These are phyloP conservation scores for Rhizomys pruinosus DNA, from an alignment of 2,113 vertebrate genomes.

Conservation along the genomic window DNA sequence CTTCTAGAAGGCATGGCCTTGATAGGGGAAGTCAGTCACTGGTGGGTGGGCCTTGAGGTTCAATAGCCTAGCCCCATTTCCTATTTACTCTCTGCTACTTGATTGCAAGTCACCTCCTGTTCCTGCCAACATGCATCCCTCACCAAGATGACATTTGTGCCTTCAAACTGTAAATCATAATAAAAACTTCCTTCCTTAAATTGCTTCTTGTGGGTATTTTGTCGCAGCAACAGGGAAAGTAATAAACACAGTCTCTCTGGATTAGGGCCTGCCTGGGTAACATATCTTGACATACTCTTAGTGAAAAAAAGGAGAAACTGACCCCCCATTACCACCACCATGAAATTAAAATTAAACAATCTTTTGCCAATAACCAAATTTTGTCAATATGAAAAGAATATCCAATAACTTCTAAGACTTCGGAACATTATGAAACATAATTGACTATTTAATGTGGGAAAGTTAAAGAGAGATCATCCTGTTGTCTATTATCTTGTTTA, in stretches of 20 bases:
- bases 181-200: background rate
- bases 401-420: background rate
- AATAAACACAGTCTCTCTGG: background rate
- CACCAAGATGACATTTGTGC: background rate
- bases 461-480: background rate
- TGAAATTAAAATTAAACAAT: background rate
- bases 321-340: background rate
- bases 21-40: background rate
- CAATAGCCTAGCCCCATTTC: background rate
- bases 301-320: background rate
- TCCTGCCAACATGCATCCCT: background rate
- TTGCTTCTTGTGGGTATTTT: background rate
- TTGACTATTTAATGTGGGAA: background rate
- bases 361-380: background rate
- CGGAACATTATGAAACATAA: slow-evolving; percentile 21
- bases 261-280: background rate
- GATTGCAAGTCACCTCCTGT: background rate
- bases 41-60: background rate
- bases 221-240: background rate
- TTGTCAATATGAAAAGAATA: background rate
- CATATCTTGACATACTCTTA: background rate
- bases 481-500: slow-evolving; percentile 37
- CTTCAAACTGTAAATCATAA: too few relatives aligned
- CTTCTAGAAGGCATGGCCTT: background rate
- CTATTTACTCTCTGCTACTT: background rate